Base-by-base conservation (phyloP, 2,113 vertebrate species). In the Indicator maculatus region DNA sequence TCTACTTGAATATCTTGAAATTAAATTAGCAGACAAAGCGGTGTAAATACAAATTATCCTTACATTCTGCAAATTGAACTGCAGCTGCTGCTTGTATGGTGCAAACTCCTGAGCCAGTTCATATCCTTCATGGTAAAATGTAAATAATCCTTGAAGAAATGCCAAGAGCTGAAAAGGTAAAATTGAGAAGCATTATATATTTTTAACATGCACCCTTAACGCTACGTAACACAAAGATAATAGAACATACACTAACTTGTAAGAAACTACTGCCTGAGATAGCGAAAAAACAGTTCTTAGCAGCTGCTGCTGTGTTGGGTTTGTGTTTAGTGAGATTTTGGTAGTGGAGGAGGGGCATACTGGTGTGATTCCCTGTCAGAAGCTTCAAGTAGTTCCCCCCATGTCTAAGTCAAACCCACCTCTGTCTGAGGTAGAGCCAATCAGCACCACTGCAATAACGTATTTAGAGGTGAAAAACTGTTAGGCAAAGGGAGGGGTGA, bases 61-160 rank as follows among this genome's bases (percentile, higher is more conserved):
- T 98, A 99, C 99, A 16, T 99, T 99, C 96, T 99, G 99, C 64
- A 99, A 98, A 98, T 99, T 99, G 98, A 99, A 99, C 96, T 99
- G 99, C 83, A 99, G 98, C 96, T 99, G 99, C 59, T 99, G 98
- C 94, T 99, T 99, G 96, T 99, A 99, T 0, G 99, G 99, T 53
- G 99, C 98, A 92, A 99, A 99, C 90, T 99, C 99, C 78, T 99
- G 99, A 83, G 99, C 99, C 89, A 99, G 98, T 95, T 99, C 99
- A 59, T 99, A 99, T 95, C 99, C 99, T 97, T 99, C 99, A 23
- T 99, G 99, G 98, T 99, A 99, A 98, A 99, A 99, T 2, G 99
- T 99, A 97, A 99, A 99, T 92, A 99, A 95, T 27, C 99, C 99
- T 97, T 99, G 99, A 84, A 99, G 99, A 96, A 99, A 99, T 7